These are phyloP conservation scores for Amitus sp. DNA, from an alignment of 2,888 invertebrate species.

Conservation along the genomic window DNA sequence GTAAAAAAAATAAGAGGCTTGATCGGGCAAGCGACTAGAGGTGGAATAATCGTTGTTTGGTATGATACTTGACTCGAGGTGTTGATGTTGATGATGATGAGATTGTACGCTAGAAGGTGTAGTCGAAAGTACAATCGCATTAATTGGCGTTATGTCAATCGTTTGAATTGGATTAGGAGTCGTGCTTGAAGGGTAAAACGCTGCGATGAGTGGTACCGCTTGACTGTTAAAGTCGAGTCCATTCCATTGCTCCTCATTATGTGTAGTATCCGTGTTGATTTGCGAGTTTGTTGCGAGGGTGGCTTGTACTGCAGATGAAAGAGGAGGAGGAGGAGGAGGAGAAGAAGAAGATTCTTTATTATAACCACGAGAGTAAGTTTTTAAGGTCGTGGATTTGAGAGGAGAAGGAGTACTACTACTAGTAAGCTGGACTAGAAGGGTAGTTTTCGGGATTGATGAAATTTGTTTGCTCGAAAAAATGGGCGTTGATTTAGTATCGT, in stretches of 20 bases:
- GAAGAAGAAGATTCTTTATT: slow-evolving; percentile 42
- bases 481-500: slow-evolving; percentile 16
- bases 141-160: too few relatives aligned
- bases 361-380: slow-evolving; percentile 44
- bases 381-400: slow-evolving; percentile 38
- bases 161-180: slow-evolving; percentile 49
- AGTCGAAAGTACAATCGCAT: too few relatives aligned
- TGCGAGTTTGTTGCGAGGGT: slow-evolving; percentile 54
- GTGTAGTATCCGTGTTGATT: slow-evolving; percentile 54
- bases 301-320: too few relatives aligned
- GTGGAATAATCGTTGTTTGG: slow-evolving; percentile 43
- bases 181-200: slow-evolving; percentile 71
- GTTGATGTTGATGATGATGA: slow-evolving; percentile 22
- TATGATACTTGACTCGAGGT: slow-evolving; percentile 49
- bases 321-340: too few relatives aligned
- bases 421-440: slow-evolving; percentile 46
- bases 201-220: slow-evolving; percentile 70
- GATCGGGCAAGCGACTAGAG: slow-evolving; percentile 46
- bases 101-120: too few relatives aligned
- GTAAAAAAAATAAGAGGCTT: slow-evolving; percentile 75
- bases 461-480: neutral
- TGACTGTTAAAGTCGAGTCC: slow-evolving; percentile 70
- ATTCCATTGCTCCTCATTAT: slow-evolving; percentile 62
- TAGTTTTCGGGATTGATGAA: slow-evolving; percentile 22
- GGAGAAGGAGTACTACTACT: slow-evolving; percentile 47